Base-by-base conservation (phyloP, 2,113 vertebrate genomes). In the Tympanuchus pallidicinctus region DNA sequence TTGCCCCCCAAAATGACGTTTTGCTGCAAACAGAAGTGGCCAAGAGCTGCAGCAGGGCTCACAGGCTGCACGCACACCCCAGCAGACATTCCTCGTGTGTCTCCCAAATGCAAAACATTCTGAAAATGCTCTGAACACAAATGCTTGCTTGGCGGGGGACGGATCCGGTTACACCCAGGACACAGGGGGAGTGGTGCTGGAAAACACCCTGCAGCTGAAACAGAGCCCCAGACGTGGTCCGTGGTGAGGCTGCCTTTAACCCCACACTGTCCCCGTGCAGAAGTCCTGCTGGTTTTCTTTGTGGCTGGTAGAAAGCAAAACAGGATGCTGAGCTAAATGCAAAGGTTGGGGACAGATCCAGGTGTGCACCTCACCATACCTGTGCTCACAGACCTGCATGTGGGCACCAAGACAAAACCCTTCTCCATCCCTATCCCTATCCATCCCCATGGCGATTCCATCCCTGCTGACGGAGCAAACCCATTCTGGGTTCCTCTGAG, bases 71-170 rank as follows among this genome's bases (percentile, higher is more conserved):
- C 5, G 38, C 25, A 34, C 79, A 56, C 43, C 78, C 66, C 70
- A 7, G 72, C 83, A 32, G 13, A 87, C 69, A 89, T 89, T 94
- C 89, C 84, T 91, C 67, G 14, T 69, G 73, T 45, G 74, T 16
- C 72, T 94, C 89, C 66, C 92, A 82, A 92, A 90, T 56, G 79
- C 19, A 3, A 89, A 93, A 74, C 85, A 92, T 92, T 2, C 84
- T 8, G 63, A 94, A 92, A 96, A 95, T 88, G 88, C 94, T 28
- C 67, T 3, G 1, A 73, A 57, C 5, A 79, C 66, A 88, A 92
- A 79, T 2, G 40, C 48, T 3, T 0, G 1, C 70, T 32, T 47
- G 66, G 61, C 20, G 76, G 52, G 86, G 61, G 79, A 60, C 0
- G 10, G 88, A 21, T 92, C 88, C 3, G 4, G 19, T 93, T 94